Base-by-base conservation (phyloP, 2,888 invertebrate species). In the Shargacucullia verbasci region DNA sequence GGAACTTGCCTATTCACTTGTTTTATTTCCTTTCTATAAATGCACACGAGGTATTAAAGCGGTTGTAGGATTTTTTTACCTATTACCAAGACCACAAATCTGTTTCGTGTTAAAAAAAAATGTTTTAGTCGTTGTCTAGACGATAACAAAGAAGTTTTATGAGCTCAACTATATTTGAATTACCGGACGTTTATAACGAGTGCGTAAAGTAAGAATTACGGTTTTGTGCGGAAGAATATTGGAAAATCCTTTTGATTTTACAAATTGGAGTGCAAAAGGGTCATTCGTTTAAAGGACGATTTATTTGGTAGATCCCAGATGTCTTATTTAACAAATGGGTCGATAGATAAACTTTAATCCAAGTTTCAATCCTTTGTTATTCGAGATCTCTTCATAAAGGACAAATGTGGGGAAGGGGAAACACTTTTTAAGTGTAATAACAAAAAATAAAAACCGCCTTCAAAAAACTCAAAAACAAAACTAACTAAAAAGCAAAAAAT, bases 61-160 rank as follows among this genome's bases (percentile, higher is more conserved):
- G 8, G 11, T 31, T 37, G 5, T 20, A 12, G 6, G 4, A n/a
- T 38, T n/a, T n/a, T n/a, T n/a, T n/a, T n/a, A n/a, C n/a, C n/a
- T n/a, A n/a, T n/a, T n/a, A n/a, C n/a, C n/a, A n/a, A n/a, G n/a
- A n/a, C 25, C 38, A 62, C 15, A 46, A 61, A 65, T 60, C 72
- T 78, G 74, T 47, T 68, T 59, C 70, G 54, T 78, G 71, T 78
- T 63, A 31, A 43, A 58, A 53, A n/a, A 48, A 67, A 44, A 43
- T 13, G 39, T 65, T 65, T 72, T 63, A 57, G 69, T 71, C 47
- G 57, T 56, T 58, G 46, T 54, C 47, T 65, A 40, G 70, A 70
- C 71, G 44, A 73, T 69, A 70, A 74, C 70, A 63, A 44, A 58
- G 66, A 62, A 72, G 66, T 72, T 79, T 76, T 72, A 70, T 68